These are phyloP conservation scores for Eupeodes latifasciatus DNA, from an alignment of 2,888 invertebrate genomes.

Conservation along the genomic window DNA sequence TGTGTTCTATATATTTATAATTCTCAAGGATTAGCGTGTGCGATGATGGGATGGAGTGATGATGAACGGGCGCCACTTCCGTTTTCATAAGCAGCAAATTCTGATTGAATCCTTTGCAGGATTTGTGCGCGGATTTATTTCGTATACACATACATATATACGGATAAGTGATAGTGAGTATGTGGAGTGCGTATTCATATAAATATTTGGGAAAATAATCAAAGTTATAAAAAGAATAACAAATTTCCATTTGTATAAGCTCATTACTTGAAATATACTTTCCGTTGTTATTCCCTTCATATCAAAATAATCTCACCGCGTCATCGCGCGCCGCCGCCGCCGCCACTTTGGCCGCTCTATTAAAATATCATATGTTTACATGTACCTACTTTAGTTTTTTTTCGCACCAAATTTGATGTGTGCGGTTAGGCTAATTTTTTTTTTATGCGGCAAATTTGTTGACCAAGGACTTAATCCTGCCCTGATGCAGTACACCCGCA, in stretches of 20 bases:
- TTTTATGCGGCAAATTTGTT: constrained; percentile 37
- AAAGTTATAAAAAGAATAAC: constrained; percentile 13
- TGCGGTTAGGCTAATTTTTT: neutral
- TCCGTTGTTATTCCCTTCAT: neutral
- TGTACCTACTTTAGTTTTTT: constrained; percentile 3
- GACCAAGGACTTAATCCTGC: constrained; percentile 52
- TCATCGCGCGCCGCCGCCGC: no score
- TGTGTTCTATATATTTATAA: constrained; percentile 32
- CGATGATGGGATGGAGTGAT: neutral
- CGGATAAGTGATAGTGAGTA: neutral
- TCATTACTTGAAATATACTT: neutral
- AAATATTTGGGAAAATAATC: constrained; percentile 21
- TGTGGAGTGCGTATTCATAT: neutral
- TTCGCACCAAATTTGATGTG: constrained; percentile 27
- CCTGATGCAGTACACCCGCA: neutral
- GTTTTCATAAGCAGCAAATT: constrained; percentile 27
- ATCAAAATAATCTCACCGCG: neutral
- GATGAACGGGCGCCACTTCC: constrained; percentile 42
- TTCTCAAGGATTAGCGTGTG: constrained; percentile 57
- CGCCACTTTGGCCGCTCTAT: neutral
- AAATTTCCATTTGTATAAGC: neutral
- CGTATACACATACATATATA: neutral
- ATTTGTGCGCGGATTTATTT: neutral
- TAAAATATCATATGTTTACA: neutral
- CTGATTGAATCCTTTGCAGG: constrained; percentile 47